These are phyloP conservation scores for Lepus americanus DNA, from an alignment of 2,113 vertebrate species.

Conservation along the genomic window DNA sequence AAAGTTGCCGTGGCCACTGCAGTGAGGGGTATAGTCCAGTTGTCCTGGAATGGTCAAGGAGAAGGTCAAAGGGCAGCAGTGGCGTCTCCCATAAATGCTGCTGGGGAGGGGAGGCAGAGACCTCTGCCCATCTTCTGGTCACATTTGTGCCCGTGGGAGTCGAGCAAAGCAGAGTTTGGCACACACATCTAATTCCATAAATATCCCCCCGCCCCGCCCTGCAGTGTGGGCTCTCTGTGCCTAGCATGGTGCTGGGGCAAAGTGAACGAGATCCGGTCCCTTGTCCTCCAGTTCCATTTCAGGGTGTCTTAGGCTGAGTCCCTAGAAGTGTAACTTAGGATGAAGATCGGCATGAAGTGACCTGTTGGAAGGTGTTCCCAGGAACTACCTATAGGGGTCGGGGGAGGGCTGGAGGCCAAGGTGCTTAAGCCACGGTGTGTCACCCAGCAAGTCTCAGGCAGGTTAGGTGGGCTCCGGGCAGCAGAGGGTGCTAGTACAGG, in stretches of 20 bases:
- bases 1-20: slow-evolving; percentile 97
- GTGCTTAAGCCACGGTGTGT: not conserved
- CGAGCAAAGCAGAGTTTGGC: not conserved
- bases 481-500: not conserved
- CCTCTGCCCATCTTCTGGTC: not conserved
- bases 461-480: not conserved
- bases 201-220: not conserved
- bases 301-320: not conserved
- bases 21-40: slow-evolving; percentile 94
- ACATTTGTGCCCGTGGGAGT: not conserved
- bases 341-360: not conserved
- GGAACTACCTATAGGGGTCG: not conserved
- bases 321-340: not conserved
- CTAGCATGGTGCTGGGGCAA: not conserved
- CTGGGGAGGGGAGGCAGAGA: not conserved
- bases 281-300: not conserved
- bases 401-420: not conserved
- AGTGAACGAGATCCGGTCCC: no score
- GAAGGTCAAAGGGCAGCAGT: slow-evolving; percentile 72
- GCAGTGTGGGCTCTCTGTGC: not conserved
- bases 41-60: slow-evolving; percentile 89
- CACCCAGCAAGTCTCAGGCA: not conserved
- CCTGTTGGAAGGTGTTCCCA: not conserved
- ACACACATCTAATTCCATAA: not conserved
- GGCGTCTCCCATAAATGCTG: not conserved